These are phyloP conservation scores for Odontesthes bonariensis DNA, from an alignment of 2,113 vertebrate genomes.

Conservation along the genomic window DNA sequence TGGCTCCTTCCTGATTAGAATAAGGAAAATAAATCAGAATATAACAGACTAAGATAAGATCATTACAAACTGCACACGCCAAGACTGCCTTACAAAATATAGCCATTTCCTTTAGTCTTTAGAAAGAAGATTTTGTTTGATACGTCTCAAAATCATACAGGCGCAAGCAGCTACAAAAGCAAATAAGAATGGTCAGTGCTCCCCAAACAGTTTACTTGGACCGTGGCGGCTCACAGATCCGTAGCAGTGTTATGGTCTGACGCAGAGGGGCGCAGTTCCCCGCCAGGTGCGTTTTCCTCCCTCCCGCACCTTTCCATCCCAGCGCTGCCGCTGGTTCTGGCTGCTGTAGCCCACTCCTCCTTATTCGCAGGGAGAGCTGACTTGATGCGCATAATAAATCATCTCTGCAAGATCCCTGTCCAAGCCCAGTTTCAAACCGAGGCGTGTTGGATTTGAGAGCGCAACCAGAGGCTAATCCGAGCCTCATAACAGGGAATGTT, in stretches of 20 bases:
- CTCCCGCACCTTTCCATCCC: slow-evolving; percentile 59
- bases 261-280: slow-evolving; percentile 69
- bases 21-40: neutral
- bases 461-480: slow-evolving; percentile 42
- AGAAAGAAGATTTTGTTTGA: neutral
- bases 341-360: slow-evolving; percentile 56
- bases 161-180: neutral
- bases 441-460: slow-evolving; percentile 48
- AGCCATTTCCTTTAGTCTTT: neutral
- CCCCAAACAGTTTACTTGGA: neutral
- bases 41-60: too few species aligned
- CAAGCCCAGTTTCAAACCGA: slow-evolving; percentile 36
- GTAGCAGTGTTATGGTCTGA: slow-evolving; percentile 11
- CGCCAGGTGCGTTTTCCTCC: slow-evolving; percentile 68
- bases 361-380: slow-evolving; percentile 50
- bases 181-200: neutral
- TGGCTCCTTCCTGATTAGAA: neutral
- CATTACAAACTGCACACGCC: neutral
- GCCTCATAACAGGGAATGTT: slow-evolving; percentile 52
- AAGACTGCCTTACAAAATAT: neutral
- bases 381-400: slow-evolving; percentile 76
- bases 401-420: slow-evolving; percentile 45
- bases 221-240: neutral
- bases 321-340: slow-evolving; percentile 48
- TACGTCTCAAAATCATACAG: neutral